Evolutionary conservation across 2,797 vertebrate species (phyloP).

Genomic region (Coregonus suidteri): DNA sequence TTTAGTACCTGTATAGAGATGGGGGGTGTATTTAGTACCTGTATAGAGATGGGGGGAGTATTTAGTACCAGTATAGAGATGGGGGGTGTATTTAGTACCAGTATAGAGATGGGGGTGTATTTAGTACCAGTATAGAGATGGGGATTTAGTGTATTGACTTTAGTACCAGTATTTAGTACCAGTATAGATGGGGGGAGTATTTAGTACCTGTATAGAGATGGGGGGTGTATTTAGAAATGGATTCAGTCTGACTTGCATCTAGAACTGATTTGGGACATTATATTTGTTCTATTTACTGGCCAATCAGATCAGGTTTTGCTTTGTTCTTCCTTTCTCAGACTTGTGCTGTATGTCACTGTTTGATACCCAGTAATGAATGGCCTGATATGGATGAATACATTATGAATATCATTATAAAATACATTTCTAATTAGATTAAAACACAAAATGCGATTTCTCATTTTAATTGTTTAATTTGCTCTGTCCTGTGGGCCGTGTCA

Average conservation of each 20-base stretch:
- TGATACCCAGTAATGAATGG: constrained; percentile 36
- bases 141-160: no score
- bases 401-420: constrained; percentile 29
- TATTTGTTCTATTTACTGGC: not conserved
- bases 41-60: no score
- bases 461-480: constrained; percentile 31
- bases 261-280: not conserved
- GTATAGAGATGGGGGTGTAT: no score
- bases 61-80: not conserved
- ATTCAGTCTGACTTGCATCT: not conserved
- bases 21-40: not conserved
- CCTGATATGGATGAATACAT: constrained; percentile 32
- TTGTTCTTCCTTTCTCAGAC: constrained; percentile 31
- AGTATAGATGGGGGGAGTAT: no score
- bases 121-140: no score
- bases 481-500: constrained; percentile 26
- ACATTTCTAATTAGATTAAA: constrained; percentile 38
- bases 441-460: constrained; percentile 33
- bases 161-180: no score
- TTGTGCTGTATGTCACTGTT: constrained; percentile 6
- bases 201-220: no score
- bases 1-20: not conserved
- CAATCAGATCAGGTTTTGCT: constrained; percentile 15
- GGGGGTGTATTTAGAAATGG: not conserved
- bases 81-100: not conserved